Conservation (phyloP, 2,113 vertebrate species). For the Herpetotheres cachinnans region DNA sequence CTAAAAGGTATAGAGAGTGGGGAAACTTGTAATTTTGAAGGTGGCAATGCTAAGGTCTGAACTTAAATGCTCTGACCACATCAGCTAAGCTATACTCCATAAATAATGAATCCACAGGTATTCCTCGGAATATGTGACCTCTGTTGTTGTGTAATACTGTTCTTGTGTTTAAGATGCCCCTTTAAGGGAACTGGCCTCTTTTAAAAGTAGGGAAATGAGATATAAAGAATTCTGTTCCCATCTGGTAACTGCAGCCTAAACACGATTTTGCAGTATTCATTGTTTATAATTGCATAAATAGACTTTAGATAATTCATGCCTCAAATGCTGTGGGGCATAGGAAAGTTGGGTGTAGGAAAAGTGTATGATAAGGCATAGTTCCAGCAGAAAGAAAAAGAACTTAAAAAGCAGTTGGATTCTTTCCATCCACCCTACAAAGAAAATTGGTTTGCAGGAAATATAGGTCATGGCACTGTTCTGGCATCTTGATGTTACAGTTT, state of each 20-base stretch:
- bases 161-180: background rate
- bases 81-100: background rate
- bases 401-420: constrained; percentile 63
- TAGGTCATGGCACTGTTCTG: constrained; percentile 68
- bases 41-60: background rate
- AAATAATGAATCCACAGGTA: background rate
- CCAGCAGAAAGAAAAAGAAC: constrained; percentile 31
- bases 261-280: background rate
- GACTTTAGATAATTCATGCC: constrained; percentile 1
- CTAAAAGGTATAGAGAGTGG: background rate
- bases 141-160: background rate
- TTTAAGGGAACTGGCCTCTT: background rate
- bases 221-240: background rate
- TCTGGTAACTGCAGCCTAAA: background rate
- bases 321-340: background rate
- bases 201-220: background rate
- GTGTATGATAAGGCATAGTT: background rate
- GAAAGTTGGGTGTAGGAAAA: background rate
- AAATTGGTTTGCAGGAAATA: constrained; percentile 76
- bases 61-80: background rate
- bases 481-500: constrained; percentile 63
- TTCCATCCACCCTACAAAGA: constrained; percentile 69
- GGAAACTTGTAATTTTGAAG: background rate
- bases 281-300: constrained; percentile 9
- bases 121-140: background rate